Percentiles rank a stretch among this genome's conserved stretches.
Evolutionary conservation across 2,888 invertebrate species (phyloP).

Genomic region (Meta bourneti): DNA sequence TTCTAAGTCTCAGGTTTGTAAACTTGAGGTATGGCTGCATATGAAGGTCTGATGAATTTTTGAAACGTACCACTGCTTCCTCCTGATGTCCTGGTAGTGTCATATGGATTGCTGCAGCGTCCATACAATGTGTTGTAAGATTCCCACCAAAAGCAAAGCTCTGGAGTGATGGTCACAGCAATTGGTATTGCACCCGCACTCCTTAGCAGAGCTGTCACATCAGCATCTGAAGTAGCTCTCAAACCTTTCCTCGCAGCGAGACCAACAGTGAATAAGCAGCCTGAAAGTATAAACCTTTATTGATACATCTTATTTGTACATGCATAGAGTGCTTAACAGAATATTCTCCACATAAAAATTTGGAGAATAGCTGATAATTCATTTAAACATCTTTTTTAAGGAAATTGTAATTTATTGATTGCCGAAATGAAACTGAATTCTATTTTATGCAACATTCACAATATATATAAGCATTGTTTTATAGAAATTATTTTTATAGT

Average conservation of each 20-base stretch:
- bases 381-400: no score
- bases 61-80: constrained; percentile 84
- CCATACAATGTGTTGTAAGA: constrained; percentile 85
- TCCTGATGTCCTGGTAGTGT: constrained; percentile 87
- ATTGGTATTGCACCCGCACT: constrained; percentile 90
- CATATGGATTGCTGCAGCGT: constrained; percentile 90
- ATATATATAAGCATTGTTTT: no score
- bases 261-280: constrained; percentile 90
- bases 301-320: no score
- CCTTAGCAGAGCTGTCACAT: constrained; percentile 84
- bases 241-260: constrained; percentile 85
- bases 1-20: no score
- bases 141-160: constrained; percentile 86
- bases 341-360: neutral
- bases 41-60: no score
- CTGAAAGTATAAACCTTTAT: constrained; percentile 11
- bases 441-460: no score
- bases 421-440: no score
- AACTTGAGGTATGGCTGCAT: no score
- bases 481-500: no score
- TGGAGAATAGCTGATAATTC: neutral
- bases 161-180: constrained; percentile 91
- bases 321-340: neutral
- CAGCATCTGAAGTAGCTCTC: constrained; percentile 86
- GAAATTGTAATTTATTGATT: no score